Evolutionary conservation across 2,113 vertebrate genomes (phyloP).

Genomic region (Psammodynastes pulverulentus): DNA sequence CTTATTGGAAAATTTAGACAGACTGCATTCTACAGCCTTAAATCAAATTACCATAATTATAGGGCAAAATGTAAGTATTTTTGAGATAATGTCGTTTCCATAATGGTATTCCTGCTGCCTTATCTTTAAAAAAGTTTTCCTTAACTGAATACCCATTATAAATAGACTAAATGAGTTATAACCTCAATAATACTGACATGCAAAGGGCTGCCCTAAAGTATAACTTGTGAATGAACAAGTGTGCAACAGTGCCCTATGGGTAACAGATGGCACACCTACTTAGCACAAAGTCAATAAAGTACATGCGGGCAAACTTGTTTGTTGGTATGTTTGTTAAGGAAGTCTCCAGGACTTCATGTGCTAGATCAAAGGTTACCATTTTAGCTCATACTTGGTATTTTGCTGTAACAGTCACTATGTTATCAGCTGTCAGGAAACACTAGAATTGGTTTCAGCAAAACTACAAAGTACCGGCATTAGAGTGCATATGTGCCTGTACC

Average conservation of each 20-base stretch:
- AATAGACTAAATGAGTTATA: not conserved
- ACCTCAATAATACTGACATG: not conserved
- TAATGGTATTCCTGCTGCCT: not conserved
- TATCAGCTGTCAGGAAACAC: slow-evolving; percentile 41
- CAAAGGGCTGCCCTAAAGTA: not conserved
- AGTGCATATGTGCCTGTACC: not conserved
- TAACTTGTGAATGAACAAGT: not conserved
- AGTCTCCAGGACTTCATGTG: slow-evolving; percentile 14
- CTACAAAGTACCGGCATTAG: not conserved
- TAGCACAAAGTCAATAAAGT: not conserved
- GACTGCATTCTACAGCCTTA: not conserved
- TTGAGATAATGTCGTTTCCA: not conserved
- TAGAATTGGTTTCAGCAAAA: slow-evolving; percentile 15
- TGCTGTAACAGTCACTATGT: not conserved
- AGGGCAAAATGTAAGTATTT: not conserved
- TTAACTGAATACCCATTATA: not conserved
- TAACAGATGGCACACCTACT: not conserved
- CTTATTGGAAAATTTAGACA: not conserved
- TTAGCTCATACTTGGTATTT: slow-evolving; percentile 23
- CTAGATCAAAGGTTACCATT: slow-evolving; percentile 18
- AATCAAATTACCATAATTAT: not conserved
- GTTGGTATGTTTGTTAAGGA: slow-evolving; percentile 19
- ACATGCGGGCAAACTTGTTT: slow-evolving; percentile 21
- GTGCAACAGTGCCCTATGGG: not conserved
- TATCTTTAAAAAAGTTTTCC: not conserved